Evolutionary conservation across 2,888 invertebrate genomes (phyloP).

Genomic region (Mallateleia sp.): DNA sequence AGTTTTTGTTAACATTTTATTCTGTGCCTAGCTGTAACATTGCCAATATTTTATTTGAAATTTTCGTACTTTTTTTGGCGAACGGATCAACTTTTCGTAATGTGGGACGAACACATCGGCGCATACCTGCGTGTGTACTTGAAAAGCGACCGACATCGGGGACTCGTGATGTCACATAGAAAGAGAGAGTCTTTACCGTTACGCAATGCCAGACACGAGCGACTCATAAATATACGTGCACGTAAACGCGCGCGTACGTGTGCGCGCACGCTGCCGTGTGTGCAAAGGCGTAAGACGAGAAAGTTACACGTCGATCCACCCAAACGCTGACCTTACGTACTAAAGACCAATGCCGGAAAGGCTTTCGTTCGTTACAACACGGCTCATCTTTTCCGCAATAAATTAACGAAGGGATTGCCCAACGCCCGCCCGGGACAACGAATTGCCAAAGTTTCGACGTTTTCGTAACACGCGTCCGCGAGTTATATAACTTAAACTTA

Average conservation of each 20-base stretch:
- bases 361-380: slow-evolving; percentile 65
- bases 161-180: slow-evolving; percentile 89
- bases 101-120: slow-evolving; percentile 21
- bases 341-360: slow-evolving; percentile 78
- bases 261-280: slow-evolving; percentile 64
- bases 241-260: slow-evolving; percentile 74
- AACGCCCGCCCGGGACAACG: slow-evolving; percentile 31
- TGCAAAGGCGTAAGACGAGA: slow-evolving; percentile 84
- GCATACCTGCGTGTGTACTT: slow-evolving; percentile 75
- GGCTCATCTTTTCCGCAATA: slow-evolving; percentile 68
- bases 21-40: too few species aligned
- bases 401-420: slow-evolving; percentile 58
- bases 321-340: slow-evolving; percentile 89
- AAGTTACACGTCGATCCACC: slow-evolving; percentile 80
- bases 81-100: slow-evolving; percentile 18
- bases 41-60: too few species aligned
- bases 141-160: slow-evolving; percentile 81
- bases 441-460: slow-evolving; percentile 61
- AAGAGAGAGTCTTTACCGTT: slow-evolving; percentile 89
- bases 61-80: background rate
- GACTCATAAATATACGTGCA: slow-evolving; percentile 79
- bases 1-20: too few species aligned
- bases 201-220: slow-evolving; percentile 85
- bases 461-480: slow-evolving; percentile 55
- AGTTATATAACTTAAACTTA: slow-evolving; percentile 42